phyloP scores from a whole-genome alignment of 2,888 invertebrate genomes.

The Steromphala cineraria region DNA sequence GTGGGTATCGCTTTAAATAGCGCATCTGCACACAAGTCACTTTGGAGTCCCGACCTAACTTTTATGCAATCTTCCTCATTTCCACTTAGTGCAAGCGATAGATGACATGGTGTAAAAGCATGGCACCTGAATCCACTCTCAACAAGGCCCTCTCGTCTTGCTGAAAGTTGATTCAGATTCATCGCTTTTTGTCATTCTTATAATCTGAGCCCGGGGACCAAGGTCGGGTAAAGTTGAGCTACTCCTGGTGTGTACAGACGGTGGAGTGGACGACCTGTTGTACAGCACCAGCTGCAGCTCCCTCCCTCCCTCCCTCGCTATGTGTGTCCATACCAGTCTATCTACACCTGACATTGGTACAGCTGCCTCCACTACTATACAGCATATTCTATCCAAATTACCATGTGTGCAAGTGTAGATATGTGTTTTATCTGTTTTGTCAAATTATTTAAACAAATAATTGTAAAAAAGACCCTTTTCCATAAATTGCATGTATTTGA shows the following conservation, averaged over 20 bases:
- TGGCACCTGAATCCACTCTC: background rate
- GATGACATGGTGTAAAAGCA: background rate
- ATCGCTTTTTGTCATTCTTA: background rate
- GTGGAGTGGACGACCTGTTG: too few relatives aligned
- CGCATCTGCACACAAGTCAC: slow-evolving; percentile 9
- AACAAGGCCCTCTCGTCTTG: background rate
- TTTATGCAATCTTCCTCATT: slow-evolving; percentile 17
- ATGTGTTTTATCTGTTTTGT: slow-evolving; percentile 13
- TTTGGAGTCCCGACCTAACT: slow-evolving; percentile 17
- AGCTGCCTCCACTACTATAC: slow-evolving; percentile 5
- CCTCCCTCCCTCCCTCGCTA: too few relatives aligned
- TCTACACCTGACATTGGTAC: background rate
- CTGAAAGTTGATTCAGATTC: background rate
- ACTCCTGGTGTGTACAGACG: background rate
- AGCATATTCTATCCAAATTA: slow-evolving; percentile 11
- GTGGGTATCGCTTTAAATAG: slow-evolving; percentile 13
- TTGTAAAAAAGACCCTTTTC: slow-evolving; percentile 19
- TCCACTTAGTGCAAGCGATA: background rate
- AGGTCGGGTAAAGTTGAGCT: slow-evolving; percentile 7
- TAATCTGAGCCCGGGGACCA: slow-evolving; percentile 3
- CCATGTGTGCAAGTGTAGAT: slow-evolving; percentile 22
- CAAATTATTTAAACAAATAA: slow-evolving; percentile 3
- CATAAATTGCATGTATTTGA: slow-evolving; percentile 7
- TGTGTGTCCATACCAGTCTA: background rate
- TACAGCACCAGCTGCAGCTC: too few relatives aligned